A percentile compares a stretch with the other conserved stretches of the same genome.
Evolutionary conservation across 2,113 vertebrate genomes (phyloP).

Genomic region (Takifugu flavidus): DNA sequence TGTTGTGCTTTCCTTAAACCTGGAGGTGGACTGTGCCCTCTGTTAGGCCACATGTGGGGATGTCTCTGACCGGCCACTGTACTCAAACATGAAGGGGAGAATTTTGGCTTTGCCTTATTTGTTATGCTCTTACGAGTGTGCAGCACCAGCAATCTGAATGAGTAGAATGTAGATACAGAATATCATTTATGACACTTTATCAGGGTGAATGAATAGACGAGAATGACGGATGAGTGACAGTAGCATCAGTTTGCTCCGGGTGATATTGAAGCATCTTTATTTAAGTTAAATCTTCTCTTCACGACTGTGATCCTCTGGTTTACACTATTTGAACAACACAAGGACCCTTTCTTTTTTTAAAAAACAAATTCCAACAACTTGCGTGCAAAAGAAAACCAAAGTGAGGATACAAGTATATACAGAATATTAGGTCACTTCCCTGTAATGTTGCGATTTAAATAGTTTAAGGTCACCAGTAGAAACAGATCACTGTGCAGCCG

Average conservation of each 20-base stretch:
- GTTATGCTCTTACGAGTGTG: slow-evolving; percentile 64
- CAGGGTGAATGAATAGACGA: slow-evolving; percentile 36
- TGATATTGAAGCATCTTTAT: slow-evolving; percentile 36
- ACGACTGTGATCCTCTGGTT: slow-evolving; percentile 36
- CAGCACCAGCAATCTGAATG: slow-evolving; percentile 75
- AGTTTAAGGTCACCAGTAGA: slow-evolving; percentile 25
- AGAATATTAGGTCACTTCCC: slow-evolving; percentile 34
- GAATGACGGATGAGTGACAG: slow-evolving; percentile 26
- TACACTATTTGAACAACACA: slow-evolving; percentile 26
- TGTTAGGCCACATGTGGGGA: slow-evolving; percentile 9
- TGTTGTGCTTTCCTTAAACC: slow-evolving; percentile 39
- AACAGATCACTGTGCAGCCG: slow-evolving; percentile 44
- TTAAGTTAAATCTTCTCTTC: slow-evolving; percentile 21
- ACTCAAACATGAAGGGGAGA: slow-evolving; percentile 43
- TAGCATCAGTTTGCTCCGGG: slow-evolving; percentile 39
- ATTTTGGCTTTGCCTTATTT: slow-evolving; percentile 76
- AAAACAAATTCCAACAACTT: slow-evolving; percentile 29
- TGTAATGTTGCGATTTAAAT: slow-evolving; percentile 30
- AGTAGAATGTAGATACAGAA: slow-evolving; percentile 70
- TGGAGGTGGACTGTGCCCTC: slow-evolving; percentile 6
- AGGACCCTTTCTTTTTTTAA: slow-evolving; percentile 11
- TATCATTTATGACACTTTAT: slow-evolving; percentile 59
- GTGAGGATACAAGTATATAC: slow-evolving; percentile 37
- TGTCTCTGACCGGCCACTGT: slow-evolving; percentile 39
- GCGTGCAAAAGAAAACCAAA: slow-evolving; percentile 62